phyloP scores from a whole-genome alignment of 2,113 vertebrate species.

The Mionectes macconnelli region DNA sequence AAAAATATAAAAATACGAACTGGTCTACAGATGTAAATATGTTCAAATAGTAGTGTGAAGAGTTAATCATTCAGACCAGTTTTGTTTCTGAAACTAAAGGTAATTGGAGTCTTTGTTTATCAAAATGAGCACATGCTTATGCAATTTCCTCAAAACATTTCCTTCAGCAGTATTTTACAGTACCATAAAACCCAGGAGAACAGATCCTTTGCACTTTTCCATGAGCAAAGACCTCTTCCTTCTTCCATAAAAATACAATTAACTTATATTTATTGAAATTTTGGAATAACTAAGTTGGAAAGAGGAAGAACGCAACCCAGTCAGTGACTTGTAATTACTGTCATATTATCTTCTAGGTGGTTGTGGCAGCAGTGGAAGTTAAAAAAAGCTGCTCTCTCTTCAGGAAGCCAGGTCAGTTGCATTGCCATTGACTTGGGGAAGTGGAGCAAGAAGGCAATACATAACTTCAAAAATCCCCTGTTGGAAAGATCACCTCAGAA shows the following conservation, averaged over 20 bases:
- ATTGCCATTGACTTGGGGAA: background rate
- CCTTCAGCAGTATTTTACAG: background rate
- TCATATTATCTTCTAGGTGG: background rate
- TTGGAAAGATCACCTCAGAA: constrained; percentile 16
- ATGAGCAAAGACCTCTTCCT: background rate
- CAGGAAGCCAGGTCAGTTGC: background rate
- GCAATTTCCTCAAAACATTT: background rate
- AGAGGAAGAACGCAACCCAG: background rate
- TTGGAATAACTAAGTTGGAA: background rate
- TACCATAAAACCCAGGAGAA: background rate
- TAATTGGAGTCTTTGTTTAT: background rate
- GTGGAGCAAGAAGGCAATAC: background rate
- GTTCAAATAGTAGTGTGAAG: background rate
- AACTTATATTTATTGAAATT: background rate
- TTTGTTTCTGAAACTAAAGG: background rate
- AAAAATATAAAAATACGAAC: background rate
- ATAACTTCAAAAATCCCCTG: background rate
- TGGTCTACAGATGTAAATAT: background rate
- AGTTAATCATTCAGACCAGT: background rate
- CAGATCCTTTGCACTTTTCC: background rate
- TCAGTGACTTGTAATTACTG: background rate
- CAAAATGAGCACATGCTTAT: background rate
- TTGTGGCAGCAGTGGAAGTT: constrained; percentile 16
- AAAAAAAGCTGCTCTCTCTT: background rate
- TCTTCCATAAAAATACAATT: background rate